These are phyloP conservation scores for Albula goreensis DNA, from an alignment of 2,113 vertebrate genomes.

Conservation along the genomic window DNA sequence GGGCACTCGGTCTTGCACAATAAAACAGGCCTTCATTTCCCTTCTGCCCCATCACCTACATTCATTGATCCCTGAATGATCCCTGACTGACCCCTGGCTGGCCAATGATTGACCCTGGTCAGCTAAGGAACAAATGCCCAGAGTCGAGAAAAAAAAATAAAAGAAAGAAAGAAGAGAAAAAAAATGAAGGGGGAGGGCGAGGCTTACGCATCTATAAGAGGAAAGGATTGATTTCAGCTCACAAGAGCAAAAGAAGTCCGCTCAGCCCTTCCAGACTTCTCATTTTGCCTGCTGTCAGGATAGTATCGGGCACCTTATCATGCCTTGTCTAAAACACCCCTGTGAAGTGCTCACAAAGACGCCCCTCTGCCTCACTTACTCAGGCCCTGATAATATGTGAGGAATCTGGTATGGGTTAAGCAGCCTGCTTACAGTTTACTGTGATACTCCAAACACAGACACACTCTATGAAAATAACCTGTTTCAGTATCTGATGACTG, in stretches of 20 bases:
- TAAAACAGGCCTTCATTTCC: constrained; percentile 60
- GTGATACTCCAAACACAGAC: no score
- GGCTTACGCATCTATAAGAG: neutral
- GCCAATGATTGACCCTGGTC: neutral
- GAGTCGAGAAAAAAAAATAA: neutral
- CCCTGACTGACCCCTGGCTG: constrained; percentile 32
- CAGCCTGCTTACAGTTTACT: no score
- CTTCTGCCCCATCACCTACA: constrained; percentile 32
- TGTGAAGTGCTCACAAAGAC: no score
- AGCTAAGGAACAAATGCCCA: constrained; percentile 2
- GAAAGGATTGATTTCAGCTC: neutral
- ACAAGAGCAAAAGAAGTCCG: neutral
- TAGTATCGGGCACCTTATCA: neutral
- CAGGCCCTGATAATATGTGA: no score
- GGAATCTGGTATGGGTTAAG: no score
- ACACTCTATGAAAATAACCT: no score
- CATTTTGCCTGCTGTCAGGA: neutral
- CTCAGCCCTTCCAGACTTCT: neutral
- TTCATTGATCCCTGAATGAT: constrained; percentile 53
- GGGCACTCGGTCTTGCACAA: constrained; percentile 39
- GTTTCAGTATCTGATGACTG: no score
- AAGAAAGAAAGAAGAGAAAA: neutral
- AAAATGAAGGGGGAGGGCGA: neutral
- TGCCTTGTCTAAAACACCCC: neutral
- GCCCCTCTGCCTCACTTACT: no score